Conservation (phyloP, 2,888 invertebrate species). For the Anodontia alba region DNA sequence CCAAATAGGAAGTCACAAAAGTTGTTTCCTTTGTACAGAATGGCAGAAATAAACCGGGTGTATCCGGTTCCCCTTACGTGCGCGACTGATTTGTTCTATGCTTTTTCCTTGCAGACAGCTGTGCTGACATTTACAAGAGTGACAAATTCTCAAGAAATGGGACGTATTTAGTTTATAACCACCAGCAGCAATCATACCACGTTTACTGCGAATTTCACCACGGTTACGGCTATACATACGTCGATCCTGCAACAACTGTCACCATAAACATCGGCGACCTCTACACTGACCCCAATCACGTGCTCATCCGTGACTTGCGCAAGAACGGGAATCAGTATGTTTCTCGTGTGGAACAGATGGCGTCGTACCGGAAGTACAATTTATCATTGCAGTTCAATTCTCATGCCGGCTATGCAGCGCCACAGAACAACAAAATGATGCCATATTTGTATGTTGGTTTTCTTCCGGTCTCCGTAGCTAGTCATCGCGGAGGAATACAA, state of each 20-base stretch:
- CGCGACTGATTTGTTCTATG: background rate
- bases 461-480: conserved; percentile 28
- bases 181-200: conserved; percentile 44
- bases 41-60: too few relatives aligned
- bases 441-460: conserved; percentile 62
- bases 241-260: conserved; percentile 41
- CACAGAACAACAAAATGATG: conserved; percentile 42
- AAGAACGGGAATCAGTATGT: conserved; percentile 47
- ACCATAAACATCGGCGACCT: conserved; percentile 56
- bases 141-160: conserved; percentile 42
- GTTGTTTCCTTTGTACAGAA: too few relatives aligned
- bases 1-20: too few relatives aligned
- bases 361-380: conserved; percentile 27
- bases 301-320: conserved; percentile 48
- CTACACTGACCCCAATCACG: conserved; percentile 46
- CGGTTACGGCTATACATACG: conserved; percentile 63
- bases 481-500: background rate
- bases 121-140: conserved; percentile 53
- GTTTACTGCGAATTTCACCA: conserved; percentile 62
- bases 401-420: conserved; percentile 32
- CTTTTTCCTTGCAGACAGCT: conserved; percentile 42
- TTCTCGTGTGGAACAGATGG: conserved; percentile 48
- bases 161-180: conserved; percentile 50
- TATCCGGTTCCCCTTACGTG: too few relatives aligned
- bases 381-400: conserved; percentile 53